Evolutionary conservation across 2,888 invertebrate species (phyloP), one percentile per base, ranked within the genome.

Genomic region (Elmis aenea): DNA sequence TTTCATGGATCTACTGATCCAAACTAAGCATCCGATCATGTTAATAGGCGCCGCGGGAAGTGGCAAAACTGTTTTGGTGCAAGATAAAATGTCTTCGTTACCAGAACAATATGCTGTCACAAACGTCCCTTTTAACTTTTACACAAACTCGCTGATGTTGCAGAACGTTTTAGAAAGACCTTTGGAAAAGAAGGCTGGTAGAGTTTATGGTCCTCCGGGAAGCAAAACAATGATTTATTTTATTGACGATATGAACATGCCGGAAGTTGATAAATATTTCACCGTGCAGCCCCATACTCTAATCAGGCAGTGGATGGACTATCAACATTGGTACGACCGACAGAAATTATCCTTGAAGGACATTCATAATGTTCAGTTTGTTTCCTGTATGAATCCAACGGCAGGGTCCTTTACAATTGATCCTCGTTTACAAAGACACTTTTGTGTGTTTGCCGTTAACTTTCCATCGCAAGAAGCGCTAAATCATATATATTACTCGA

Each of bases 171-270:
- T 95, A 42, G 95, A 95, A 63, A 90, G 90, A 56, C 90, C 92
- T 1, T 67, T 95, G 29, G 95, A 95, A 62, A 95, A 94, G 69
- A 95, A 95, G 63, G 92, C 94, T 0, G 95, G 94, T 0, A 78
- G 90, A 36, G 93, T 89, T 64, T 95, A 81, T 60, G 95, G 91
- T 0, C 95, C 95, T 0, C 89, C 91, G 0, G 94, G 93, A n/a
- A 88, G 79, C 59, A 92, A 93, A 66, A 80, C 78, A 11, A 83
- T 95, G 75, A 81, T 95, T 33, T 95, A 93, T 67, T 95, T 95
- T 64, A 81, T 95, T 37, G 95, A 95, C 58, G 95, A 95, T 57
- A 80, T 95, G 81, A 95, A 95, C 64, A 95, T 95, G 93, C 95
- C 95, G 0, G 92, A 92, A 71, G 93, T 94, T 2, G 95, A 95